Conservation (phyloP, 2,888 invertebrate species). For the Papilio gigon region DNA sequence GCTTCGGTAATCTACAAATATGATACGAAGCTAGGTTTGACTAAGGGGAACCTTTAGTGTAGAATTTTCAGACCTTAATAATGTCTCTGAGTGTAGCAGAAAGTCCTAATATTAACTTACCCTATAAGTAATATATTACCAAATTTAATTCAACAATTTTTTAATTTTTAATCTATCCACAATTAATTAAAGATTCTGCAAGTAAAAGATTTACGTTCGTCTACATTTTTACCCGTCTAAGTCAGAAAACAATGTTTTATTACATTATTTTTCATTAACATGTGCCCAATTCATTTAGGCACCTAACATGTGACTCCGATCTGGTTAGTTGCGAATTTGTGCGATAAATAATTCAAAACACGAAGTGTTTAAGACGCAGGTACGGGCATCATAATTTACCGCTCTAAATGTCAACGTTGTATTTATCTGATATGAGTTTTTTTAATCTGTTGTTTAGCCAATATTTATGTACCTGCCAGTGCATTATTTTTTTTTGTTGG, state of each 20-base stretch:
- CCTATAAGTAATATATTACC: too few relatives aligned
- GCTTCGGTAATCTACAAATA: constrained; percentile 10
- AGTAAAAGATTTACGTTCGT: too few relatives aligned
- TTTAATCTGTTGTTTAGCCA: not conserved
- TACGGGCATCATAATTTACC: not conserved
- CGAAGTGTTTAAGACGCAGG: not conserved
- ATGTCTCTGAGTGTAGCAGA: too few relatives aligned
- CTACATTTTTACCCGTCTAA: too few relatives aligned
- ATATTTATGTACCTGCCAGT: not conserved
- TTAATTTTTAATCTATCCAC: too few relatives aligned
- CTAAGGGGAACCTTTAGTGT: too few relatives aligned
- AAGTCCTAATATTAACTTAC: too few relatives aligned
- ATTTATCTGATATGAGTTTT: constrained; percentile 11
- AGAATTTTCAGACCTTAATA: too few relatives aligned
- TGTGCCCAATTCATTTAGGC: not conserved
- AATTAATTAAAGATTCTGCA: too few relatives aligned
- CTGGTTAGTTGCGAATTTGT: not conserved
- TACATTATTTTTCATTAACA: not conserved
- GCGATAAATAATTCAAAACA: constrained; percentile 8
- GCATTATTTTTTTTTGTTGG: not conserved
- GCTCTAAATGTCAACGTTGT: constrained; percentile 12
- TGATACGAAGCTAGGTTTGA: not conserved
- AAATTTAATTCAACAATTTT: too few relatives aligned
- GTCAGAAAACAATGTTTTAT: too few relatives aligned
- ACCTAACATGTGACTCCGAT: not conserved